Evolutionary conservation across 2,113 vertebrate species (phyloP), one percentile per base, ranked within the genome.

Genomic region (Phyllopteryx taeniolatus): DNA sequence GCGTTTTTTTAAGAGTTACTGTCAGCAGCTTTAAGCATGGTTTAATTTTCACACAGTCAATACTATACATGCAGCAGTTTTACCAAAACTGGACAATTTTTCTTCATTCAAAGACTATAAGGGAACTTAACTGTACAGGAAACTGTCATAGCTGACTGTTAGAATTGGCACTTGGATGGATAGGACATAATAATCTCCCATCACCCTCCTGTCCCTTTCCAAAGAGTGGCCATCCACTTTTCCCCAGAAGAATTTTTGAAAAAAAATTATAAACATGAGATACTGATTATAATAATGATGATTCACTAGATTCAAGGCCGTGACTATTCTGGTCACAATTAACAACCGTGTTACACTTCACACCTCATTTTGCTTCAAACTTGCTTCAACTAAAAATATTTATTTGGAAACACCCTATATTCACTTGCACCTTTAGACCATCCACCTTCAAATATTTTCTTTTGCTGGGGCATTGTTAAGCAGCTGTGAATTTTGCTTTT

Each of bases 381-480:
- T 53, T 53, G 49, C 49, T 15, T 53, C 49, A 53, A 53, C 49
- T 53, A 53, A 19, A 19, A 53, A 53, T 53, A 19, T 53, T 53
- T 15, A 53, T 39, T 27, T 27, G 22, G 22, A 22, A 59, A 9
- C 1, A 31, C 47, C 31, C 69, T 74, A 62, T 17, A 53, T 53
- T 53, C 49, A 17, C 49, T 53, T 53, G 14, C 15, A 53, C 17
- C 6, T 39, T 39, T 3, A 39, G 35, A 39, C 6, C 43, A 61
- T 64, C 17, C 49, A 73, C 10, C 49, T 74, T 65, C 31, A 68
- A 53, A 53, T 14, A 60, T 57, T 57, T 8, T 54, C 54, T 49
- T 66, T 72, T 77, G 80, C 73, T 35, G 11, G 35, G 51, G 56
- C 53, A 46, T 19, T 84, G 72, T 75, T 71, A 69, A 85, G 87